Conservation (phyloP, 2,113 vertebrate species). For the Anguilla japonica region DNA sequence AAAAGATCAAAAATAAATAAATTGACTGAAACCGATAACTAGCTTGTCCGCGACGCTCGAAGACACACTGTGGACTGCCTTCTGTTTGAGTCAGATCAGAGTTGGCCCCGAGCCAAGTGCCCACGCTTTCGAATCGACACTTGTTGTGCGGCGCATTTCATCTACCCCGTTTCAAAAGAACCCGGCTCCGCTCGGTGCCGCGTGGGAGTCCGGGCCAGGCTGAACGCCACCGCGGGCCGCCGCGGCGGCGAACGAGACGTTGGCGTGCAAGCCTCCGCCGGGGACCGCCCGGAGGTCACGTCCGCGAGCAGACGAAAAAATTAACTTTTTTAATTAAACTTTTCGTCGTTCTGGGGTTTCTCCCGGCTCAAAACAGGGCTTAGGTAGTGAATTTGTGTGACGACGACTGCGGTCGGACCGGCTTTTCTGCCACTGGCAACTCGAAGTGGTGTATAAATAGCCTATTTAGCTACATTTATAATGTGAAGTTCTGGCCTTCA, state of each 20-base stretch:
- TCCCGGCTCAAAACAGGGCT: too few species aligned
- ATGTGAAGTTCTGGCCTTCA: too few species aligned
- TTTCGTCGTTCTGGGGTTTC: neutral
- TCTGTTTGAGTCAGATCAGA: neutral
- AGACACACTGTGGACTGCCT: neutral
- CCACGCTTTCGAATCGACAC: neutral
- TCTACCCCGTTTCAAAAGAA: neutral
- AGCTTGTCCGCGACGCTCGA: too few species aligned
- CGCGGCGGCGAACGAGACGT: constrained; percentile 43
- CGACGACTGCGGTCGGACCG: too few species aligned
- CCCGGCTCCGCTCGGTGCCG: neutral
- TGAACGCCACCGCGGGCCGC: constrained; percentile 30
- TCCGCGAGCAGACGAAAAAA: constrained; percentile 66
- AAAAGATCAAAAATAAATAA: neutral
- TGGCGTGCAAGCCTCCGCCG: constrained; percentile 44
- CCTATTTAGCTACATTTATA: too few species aligned
- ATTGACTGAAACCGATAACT: neutral
- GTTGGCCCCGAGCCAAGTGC: neutral
- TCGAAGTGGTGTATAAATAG: too few species aligned
- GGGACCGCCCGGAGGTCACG: constrained; percentile 65
- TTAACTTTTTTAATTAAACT: constrained; percentile 53
- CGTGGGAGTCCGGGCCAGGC: neutral
- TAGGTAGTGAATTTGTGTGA: too few species aligned
- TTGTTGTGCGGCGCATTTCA: neutral
- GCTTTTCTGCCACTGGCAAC: too few species aligned